Conservation (phyloP, 2,797 vertebrate species). For the Hoplostethus atlanticus region DNA sequence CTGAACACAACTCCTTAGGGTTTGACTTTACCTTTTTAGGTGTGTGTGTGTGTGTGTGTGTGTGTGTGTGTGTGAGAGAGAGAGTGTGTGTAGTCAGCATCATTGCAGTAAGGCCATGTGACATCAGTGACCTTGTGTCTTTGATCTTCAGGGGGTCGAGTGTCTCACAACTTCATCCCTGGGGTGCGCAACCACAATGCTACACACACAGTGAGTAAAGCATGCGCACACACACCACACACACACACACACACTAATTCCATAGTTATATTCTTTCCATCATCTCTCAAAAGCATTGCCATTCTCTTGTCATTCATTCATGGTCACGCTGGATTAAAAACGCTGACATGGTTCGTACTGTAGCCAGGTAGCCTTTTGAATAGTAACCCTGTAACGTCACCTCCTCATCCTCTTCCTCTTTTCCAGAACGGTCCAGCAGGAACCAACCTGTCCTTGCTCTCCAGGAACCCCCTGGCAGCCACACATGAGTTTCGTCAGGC, state of each 20-base stretch:
- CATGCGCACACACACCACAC: neutral
- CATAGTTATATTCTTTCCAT: neutral
- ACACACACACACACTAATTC: too few species aligned
- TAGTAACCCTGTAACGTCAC: too few species aligned
- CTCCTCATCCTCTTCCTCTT: neutral
- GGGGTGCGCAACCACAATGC: constrained; percentile 82
- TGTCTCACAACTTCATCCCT: constrained; percentile 86
- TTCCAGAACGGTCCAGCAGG: constrained; percentile 83
- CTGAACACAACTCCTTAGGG: constrained; percentile 14
- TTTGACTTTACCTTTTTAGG: constrained; percentile 11
- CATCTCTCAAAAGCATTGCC: neutral
- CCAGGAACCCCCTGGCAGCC: constrained; percentile 94
- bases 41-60: too few species aligned
- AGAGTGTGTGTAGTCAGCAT: constrained; percentile 6
- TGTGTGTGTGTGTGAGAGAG: too few species aligned
- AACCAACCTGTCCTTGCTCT: constrained; percentile 91
- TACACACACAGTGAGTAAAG: constrained; percentile 78
- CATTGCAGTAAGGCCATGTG: constrained; percentile 30
- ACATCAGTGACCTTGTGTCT: constrained; percentile 51
- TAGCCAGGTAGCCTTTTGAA: too few species aligned
- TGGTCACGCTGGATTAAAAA: too few species aligned
- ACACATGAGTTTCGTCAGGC: constrained; percentile 97
- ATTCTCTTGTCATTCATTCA: too few species aligned
- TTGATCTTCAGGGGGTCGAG: constrained; percentile 80
- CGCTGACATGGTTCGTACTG: too few species aligned